Base-by-base conservation (phyloP, 2,113 vertebrate species). In the Hemibagrus wyckioides region DNA sequence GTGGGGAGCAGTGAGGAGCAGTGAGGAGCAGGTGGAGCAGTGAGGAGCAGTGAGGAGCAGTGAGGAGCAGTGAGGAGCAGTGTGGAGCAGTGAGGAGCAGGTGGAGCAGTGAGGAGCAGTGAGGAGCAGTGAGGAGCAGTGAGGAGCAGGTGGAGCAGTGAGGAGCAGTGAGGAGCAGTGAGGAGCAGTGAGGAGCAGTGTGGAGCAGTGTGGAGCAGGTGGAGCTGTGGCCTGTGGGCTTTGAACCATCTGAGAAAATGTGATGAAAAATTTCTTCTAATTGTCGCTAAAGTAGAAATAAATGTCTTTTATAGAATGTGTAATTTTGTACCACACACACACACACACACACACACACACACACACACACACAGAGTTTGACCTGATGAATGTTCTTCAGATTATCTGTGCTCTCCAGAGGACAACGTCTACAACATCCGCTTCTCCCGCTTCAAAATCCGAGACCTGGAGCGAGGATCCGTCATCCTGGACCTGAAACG, bases 391-490 rank as follows among this genome's bases (percentile, higher is more conserved):
- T 82, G 36, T 54, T 73, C 33, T 67, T 19, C 89, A 93, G 92
- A 90, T 10, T 93, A 91, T 85, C 87, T 93, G 82, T 93, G 93
- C 84, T 88, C 83, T 48, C 92, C 88, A 10, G 87, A 90, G 79
- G 92, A 94, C 65, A 94, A 93, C 84, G 73, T 93, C 82, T 92
- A 91, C 90, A 93, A 92, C 84, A 91, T 94, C 54, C 89, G 52
- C 91, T 92, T 93, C 87, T 92, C 92, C 54, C 91, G 87, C 50
- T 94, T 93, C 83, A 92, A 92, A 88, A 93, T 93, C 86, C 88
- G 92, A 65, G 92, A 94, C 77, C 73, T 94, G 85, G 89, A 82
- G 63, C 71, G 89, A 57, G 91, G 92, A 79, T 73, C 85, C 0
- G 85, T 92, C 73, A 89, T 93, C 81, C 84, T 93, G 28, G 91